Evolutionary conservation across 2,797 vertebrate genomes (phyloP).

Genomic region (Smutsia gigantea): DNA sequence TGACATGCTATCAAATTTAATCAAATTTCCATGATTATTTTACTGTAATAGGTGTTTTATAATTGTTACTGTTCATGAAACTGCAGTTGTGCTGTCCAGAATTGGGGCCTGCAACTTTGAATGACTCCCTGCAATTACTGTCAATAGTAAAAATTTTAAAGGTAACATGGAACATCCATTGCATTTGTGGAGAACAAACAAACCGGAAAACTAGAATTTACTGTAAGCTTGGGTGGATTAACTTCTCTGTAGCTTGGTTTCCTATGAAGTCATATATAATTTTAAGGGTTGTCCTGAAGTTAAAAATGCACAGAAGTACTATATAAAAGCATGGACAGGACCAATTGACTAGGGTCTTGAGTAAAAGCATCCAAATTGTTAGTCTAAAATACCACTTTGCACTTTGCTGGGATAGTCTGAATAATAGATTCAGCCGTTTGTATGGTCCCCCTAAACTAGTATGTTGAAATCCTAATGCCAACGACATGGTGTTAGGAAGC

Average conservation of each 20-base stretch:
- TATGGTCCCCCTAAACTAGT: background rate
- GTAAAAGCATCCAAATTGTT: background rate
- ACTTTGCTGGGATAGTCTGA: background rate
- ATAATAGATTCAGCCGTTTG: background rate
- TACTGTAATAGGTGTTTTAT: background rate
- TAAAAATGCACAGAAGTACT: background rate
- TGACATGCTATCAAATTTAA: background rate
- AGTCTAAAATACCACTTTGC: background rate
- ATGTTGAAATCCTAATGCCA: background rate
- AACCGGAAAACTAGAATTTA: background rate
- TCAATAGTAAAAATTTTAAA: background rate
- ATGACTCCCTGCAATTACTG: no score
- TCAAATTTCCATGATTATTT: background rate
- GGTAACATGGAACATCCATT: background rate
- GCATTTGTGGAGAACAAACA: no score
- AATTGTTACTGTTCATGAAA: background rate
- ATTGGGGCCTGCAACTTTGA: background rate
- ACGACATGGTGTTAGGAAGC: background rate
- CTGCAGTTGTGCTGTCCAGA: background rate
- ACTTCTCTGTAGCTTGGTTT: background rate
- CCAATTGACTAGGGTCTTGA: background rate
- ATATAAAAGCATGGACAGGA: background rate
- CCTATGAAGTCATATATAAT: background rate
- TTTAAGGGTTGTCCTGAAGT: background rate
- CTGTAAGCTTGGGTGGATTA: background rate